Percentiles rank a stretch among this genome's conserved stretches.
These are phyloP conservation scores for Drosophila lacicola DNA, from an alignment of 2,888 invertebrate species.

Conservation along the genomic window DNA sequence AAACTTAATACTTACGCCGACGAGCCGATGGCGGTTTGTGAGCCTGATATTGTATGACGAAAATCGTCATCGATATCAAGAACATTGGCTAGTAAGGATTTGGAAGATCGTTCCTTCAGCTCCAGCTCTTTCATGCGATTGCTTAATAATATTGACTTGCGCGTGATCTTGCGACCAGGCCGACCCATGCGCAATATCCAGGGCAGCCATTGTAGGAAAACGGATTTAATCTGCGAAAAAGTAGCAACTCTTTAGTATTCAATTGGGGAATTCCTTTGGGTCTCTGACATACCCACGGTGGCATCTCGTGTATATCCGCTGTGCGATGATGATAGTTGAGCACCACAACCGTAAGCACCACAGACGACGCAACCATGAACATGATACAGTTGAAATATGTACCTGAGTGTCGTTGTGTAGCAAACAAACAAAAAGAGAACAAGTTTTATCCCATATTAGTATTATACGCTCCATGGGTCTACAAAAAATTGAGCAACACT, in stretches of 20 bases:
- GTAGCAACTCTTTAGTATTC: background rate
- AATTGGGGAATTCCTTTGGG: background rate
- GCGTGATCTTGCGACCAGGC: slow-evolving; percentile 96
- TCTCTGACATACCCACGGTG: slow-evolving; percentile 93
- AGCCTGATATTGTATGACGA: slow-evolving; percentile 89
- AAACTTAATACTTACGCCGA: slow-evolving; percentile 86
- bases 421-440: slow-evolving; percentile 47
- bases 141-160: slow-evolving; percentile 95
- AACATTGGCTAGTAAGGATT: slow-evolving; percentile 96
- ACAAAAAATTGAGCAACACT: slow-evolving; percentile 59
- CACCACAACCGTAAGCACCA: slow-evolving; percentile 98
- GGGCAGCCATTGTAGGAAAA: slow-evolving; percentile 98
- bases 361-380: slow-evolving; percentile 99
- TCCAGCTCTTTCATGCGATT: slow-evolving; percentile 97
- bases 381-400: slow-evolving; percentile 99
- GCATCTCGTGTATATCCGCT: slow-evolving; percentile 98
- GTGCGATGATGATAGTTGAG: slow-evolving; percentile 99
- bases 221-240: slow-evolving; percentile 92
- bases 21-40: slow-evolving; percentile 88
- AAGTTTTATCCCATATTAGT: slow-evolving; percentile 52
- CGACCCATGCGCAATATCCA: slow-evolving; percentile 98
- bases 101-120: slow-evolving; percentile 96
- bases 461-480: slow-evolving; percentile 15
- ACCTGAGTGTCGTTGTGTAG: slow-evolving; percentile 87
- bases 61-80: slow-evolving; percentile 98